Base-by-base conservation (phyloP, 2,888 invertebrate genomes). In the Cephonodes hylas region DNA sequence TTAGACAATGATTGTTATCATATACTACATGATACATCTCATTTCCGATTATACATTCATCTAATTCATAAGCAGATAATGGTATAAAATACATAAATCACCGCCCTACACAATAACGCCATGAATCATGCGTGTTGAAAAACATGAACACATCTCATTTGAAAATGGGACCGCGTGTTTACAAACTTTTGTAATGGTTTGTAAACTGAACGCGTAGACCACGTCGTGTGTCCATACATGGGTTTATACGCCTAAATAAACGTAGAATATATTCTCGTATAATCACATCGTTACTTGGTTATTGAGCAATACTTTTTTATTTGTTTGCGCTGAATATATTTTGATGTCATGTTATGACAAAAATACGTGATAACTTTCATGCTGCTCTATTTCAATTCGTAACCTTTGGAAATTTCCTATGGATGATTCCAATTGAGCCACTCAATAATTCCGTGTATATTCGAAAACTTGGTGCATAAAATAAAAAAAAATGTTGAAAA, bases 61-160 rank as follows among this genome's bases (percentile, higher is more conserved):
- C n/a, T 38, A 34, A 34, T 20, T 22, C 56, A 22, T n/a, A 20
- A 2, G 18, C 44, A 61, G 44, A 44, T 25, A 56, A 42, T 56
- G 18, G 27, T 18, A 34, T 31, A 42, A 20, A 71, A 69, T 62
- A 67, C 57, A 31, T 23, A 27, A 64, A 20, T 62, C 18, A 46
- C 34, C 46, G 31, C 46, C 46, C 48, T 60, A 31, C 53, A 64
- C 60, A 63, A 65, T 46, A 42, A 62, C 59, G 23, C 56, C 38
- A 59, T 63, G 60, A 65, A 63, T 62, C 61, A 59, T 59, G 61
- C 48, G 71, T 80, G 74, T 80, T 80, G 72, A 76, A 81, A 84
- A 86, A 85, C 76, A 85, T 62, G 69, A 75, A 76, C 76, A 78
- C 85, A 85, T 85, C 84, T 81, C 80, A 65, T 71, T 71, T 72